Evolutionary conservation across 2,113 vertebrate genomes (phyloP).

Genomic region (Ascaphus truei): DNA sequence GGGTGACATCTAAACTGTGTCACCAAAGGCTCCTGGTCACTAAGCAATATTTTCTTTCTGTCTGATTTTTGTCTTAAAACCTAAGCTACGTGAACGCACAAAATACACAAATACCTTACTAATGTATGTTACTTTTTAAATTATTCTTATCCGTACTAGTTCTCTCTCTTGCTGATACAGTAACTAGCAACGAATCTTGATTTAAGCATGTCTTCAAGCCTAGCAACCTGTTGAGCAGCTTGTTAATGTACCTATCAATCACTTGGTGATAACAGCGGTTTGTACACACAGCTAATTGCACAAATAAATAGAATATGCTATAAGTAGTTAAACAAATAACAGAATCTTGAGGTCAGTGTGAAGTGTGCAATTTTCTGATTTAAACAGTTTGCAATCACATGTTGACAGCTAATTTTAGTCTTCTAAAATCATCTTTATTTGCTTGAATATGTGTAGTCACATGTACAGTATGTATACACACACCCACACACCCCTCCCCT

Average conservation of each 20-base stretch:
- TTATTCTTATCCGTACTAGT: slow-evolving; percentile 59
- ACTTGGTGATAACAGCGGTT: slow-evolving; percentile 68
- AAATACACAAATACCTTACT: no score
- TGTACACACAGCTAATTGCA: slow-evolving; percentile 73
- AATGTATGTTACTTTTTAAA: slow-evolving; percentile 12
- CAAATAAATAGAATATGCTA: slow-evolving; percentile 78
- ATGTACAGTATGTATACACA: background rate
- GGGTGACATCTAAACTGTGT: no score
- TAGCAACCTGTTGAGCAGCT: slow-evolving; percentile 75
- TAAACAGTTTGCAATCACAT: slow-evolving; percentile 70
- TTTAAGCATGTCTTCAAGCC: slow-evolving; percentile 72
- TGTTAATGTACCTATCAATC: slow-evolving; percentile 78
- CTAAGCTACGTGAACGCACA: no score
- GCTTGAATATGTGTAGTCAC: background rate
- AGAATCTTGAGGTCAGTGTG: slow-evolving; percentile 70
- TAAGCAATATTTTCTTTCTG: no score
- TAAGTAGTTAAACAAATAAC: slow-evolving; percentile 72
- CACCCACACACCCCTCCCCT: no score
- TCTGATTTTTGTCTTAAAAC: no score
- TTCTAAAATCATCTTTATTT: slow-evolving; percentile 36
- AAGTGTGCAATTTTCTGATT: slow-evolving; percentile 77
- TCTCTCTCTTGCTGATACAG: slow-evolving; percentile 61
- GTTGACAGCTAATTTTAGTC: slow-evolving; percentile 61
- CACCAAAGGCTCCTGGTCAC: no score
- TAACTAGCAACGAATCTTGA: slow-evolving; percentile 64